Evolutionary conservation across 2,797 vertebrate genomes (phyloP).

Genomic region (Crocidura indochinensis): DNA sequence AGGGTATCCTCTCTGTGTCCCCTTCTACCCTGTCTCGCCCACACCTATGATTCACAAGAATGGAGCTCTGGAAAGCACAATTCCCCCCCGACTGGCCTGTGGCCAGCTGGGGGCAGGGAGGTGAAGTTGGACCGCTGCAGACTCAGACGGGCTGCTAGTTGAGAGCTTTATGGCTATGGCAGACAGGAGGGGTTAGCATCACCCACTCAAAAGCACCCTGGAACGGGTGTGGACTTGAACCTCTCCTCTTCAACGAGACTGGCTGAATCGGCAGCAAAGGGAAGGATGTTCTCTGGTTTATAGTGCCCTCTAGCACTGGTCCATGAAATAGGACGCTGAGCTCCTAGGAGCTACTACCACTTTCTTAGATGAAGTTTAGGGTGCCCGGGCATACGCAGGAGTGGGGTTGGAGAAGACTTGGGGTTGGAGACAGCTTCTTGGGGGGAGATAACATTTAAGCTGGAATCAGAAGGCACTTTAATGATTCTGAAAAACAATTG

Average conservation of each 20-base stretch:
- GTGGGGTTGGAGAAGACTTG: not conserved
- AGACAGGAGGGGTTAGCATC: slow-evolving; percentile 67
- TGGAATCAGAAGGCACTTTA: not conserved
- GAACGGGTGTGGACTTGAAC: not conserved
- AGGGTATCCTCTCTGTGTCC: not conserved
- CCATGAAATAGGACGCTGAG: slow-evolving; percentile 19
- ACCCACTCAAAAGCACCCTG: slow-evolving; percentile 6
- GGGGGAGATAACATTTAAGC: slow-evolving; percentile 13
- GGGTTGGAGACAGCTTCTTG: not conserved
- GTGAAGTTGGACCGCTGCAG: slow-evolving; percentile 25
- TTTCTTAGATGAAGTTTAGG: not conserved
- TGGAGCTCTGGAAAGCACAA: slow-evolving; percentile 8
- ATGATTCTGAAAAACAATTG: not conserved
- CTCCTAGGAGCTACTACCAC: not conserved
- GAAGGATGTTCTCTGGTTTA: slow-evolving; percentile 83
- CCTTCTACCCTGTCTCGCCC: not conserved
- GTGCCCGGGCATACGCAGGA: not conserved
- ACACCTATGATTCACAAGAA: slow-evolving; percentile 65
- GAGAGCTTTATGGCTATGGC: slow-evolving; percentile 46
- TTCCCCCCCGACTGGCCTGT: slow-evolving; percentile 27
- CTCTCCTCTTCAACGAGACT: not conserved
- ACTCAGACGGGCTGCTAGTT: slow-evolving; percentile 66
- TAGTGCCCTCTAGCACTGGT: slow-evolving; percentile 89
- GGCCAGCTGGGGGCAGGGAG: slow-evolving; percentile 53
- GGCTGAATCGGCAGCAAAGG: not conserved